These are phyloP conservation scores for Micropterix aruncella DNA, from an alignment of 2,888 invertebrate species.

Conservation along the genomic window DNA sequence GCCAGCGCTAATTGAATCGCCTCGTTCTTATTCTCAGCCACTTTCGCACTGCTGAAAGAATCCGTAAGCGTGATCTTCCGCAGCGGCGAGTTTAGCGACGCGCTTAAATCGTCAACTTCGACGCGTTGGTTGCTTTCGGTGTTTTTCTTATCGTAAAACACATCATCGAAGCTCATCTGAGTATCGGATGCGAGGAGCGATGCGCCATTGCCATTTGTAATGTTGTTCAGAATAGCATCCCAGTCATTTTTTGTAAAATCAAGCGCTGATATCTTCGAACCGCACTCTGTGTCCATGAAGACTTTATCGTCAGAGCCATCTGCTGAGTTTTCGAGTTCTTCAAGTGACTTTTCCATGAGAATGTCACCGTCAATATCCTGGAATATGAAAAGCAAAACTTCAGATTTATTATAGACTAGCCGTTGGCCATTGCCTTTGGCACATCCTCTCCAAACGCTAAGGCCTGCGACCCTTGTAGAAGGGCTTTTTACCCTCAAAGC, in stretches of 20 bases:
- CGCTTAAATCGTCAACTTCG: not conserved
- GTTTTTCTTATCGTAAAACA: constrained; percentile 4
- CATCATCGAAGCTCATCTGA: not conserved
- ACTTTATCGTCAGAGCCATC: not conserved
- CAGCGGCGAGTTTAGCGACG: constrained; percentile 11
- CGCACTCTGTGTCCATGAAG: not conserved
- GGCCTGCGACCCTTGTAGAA: no score
- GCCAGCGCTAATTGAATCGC: constrained; percentile 61
- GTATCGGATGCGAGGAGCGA: constrained; percentile 1
- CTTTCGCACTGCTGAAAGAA: no score
- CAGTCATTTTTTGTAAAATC: constrained; percentile 11
- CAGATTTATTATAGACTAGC: no score
- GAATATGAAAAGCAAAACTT: not conserved
- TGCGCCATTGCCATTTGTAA: constrained; percentile 4
- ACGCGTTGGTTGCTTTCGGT: not conserved
- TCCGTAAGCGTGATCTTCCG: not conserved
- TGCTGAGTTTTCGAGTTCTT: not conserved
- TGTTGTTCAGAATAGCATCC: constrained; percentile 10
- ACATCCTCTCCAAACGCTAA: no score
- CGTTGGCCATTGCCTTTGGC: no score
- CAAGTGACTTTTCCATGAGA: not conserved
- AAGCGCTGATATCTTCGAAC: constrained; percentile 3
- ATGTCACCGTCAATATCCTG: constrained; percentile 3
- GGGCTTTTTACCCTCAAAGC: no score
- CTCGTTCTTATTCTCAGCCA: constrained; percentile 17